Conservation (phyloP, 2,113 vertebrate genomes). For the Cyphotilapia sp. region DNA sequence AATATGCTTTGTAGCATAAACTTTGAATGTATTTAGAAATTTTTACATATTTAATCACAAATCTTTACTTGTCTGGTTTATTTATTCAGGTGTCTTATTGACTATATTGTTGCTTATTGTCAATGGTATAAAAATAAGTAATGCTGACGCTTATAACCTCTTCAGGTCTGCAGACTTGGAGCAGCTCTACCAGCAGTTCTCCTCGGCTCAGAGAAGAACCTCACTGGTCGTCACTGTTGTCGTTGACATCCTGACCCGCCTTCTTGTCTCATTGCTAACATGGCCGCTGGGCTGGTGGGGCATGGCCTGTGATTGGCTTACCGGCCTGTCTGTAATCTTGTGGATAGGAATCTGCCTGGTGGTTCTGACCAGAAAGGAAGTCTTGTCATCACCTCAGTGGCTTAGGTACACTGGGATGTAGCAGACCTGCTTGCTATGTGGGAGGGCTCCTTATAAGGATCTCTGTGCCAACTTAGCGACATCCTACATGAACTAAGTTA, state of each 20-base stretch:
- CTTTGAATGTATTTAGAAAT: not conserved
- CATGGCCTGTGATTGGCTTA: constrained; percentile 31
- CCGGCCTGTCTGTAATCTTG: constrained; percentile 36
- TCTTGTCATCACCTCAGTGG: constrained; percentile 38
- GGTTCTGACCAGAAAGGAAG: constrained; percentile 31
- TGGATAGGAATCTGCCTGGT: constrained; percentile 37
- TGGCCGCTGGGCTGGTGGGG: constrained; percentile 26
- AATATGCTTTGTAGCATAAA: not conserved
- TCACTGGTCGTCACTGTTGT: constrained; percentile 59
- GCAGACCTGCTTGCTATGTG: not conserved
- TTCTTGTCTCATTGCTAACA: constrained; percentile 36
- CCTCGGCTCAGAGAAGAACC: constrained; percentile 43
- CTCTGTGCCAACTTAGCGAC: not conserved
- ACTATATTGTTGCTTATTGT: not conserved
- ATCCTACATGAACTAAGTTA: not conserved
- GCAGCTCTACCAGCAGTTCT: constrained; percentile 62
- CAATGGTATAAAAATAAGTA: not conserved
- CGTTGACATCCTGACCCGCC: constrained; percentile 53
- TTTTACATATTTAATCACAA: not conserved
- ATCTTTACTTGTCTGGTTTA: not conserved
- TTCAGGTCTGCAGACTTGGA: constrained; percentile 51
- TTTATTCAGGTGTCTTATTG: not conserved
- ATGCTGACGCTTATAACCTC: not conserved
- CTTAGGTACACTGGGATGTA: constrained; percentile 29
- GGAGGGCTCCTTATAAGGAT: not conserved